Conservation (phyloP, 1,140 invertebrate species). For the Drosophila watanabei region DNA sequence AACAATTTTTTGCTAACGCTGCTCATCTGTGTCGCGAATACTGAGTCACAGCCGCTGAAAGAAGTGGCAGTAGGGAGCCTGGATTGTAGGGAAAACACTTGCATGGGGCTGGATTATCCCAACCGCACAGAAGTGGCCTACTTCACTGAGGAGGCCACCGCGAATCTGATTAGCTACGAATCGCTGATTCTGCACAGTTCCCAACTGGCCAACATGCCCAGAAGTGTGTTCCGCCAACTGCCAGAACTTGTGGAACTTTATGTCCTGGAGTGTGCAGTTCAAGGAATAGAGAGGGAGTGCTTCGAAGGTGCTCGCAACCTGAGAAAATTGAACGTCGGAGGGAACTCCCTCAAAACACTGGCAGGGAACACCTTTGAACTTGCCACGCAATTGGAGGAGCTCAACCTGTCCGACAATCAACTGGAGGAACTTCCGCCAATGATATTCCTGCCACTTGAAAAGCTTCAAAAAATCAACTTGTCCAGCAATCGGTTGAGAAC, state of each 20-base stretch:
- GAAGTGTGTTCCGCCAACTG: slow-evolving; percentile 55
- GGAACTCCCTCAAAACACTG: slow-evolving; percentile 38
- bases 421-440: slow-evolving; percentile 34
- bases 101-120: slow-evolving; percentile 37
- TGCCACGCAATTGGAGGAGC: slow-evolving; percentile 50
- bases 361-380: slow-evolving; percentile 35
- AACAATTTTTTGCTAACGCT: slow-evolving; percentile 31
- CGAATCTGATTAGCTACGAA: slow-evolving; percentile 22
- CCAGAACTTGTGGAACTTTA: slow-evolving; percentile 42
- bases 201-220: slow-evolving; percentile 44
- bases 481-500: slow-evolving; percentile 41
- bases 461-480: slow-evolving; percentile 38
- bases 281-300: slow-evolving; percentile 37
- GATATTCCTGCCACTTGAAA: slow-evolving; percentile 30
- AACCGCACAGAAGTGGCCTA: slow-evolving; percentile 45
- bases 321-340: slow-evolving; percentile 45
- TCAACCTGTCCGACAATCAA: slow-evolving; percentile 56
- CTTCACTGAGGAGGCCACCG: slow-evolving; percentile 22
- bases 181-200: slow-evolving; percentile 54
- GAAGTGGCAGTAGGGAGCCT: slow-evolving; percentile 36
- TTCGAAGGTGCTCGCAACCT: slow-evolving; percentile 46
- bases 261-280: slow-evolving; percentile 45
- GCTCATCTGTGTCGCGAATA: slow-evolving; percentile 17
- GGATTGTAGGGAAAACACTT: slow-evolving; percentile 55
- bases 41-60: slow-evolving; percentile 4